phyloP scores from a whole-genome alignment of 2,113 vertebrate genomes.

The Perognathus longimembris region DNA sequence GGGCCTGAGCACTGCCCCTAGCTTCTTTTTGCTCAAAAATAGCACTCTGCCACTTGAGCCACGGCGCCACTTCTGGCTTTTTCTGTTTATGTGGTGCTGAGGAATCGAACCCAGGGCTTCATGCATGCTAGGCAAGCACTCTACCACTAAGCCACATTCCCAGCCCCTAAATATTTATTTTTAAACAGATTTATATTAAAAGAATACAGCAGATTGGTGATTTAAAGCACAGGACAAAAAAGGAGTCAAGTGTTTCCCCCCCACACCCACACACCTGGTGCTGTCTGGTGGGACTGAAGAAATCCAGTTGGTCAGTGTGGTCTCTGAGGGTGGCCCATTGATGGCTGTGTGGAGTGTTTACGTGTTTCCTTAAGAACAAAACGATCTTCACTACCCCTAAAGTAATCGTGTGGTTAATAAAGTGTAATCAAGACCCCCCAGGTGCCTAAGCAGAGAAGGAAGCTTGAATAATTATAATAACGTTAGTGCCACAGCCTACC shows the following conservation, averaged over 20 bases:
- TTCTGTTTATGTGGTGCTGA: no score
- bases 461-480: neutral
- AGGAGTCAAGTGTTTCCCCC: neutral
- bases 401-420: neutral
- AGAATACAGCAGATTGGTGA: constrained; percentile 42
- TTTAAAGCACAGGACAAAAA: constrained; percentile 24
- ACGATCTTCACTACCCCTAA: neutral
- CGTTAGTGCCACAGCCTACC: neutral
- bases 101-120: no score
- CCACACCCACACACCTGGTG: constrained; percentile 46
- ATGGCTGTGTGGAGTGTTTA: constrained; percentile 7
- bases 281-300: constrained; percentile 45
- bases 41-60: no score
- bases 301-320: neutral
- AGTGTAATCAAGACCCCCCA: neutral
- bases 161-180: neutral
- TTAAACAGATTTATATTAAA: constrained; percentile 47
- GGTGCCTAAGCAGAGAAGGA: neutral
- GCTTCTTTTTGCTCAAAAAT: no score
- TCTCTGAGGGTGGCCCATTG: neutral
- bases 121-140: no score
- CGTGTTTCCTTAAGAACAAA: constrained; percentile 22
- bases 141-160: no score
- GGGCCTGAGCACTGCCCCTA: no score
- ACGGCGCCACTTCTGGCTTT: no score